Evolutionary conservation across 2,797 vertebrate genomes (phyloP).

Genomic region (Lateolabrax maculatus): DNA sequence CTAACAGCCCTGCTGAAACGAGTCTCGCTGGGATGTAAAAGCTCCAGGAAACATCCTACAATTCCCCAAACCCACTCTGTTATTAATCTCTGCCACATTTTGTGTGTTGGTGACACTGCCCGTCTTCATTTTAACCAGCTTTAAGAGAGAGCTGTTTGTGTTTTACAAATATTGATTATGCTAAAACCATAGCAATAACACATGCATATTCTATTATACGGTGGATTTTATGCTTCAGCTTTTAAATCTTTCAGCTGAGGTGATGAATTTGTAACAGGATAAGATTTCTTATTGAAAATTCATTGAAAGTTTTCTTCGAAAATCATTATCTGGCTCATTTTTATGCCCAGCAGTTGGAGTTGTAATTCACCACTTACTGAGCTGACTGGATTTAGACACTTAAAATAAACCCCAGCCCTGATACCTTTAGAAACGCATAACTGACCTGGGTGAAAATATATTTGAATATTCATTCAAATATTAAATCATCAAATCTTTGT

Average conservation of each 20-base stretch:
- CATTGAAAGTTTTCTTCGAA: background rate
- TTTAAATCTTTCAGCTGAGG: constrained; percentile 31
- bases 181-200: constrained; percentile 4
- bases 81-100: constrained; percentile 24
- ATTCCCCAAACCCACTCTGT: constrained; percentile 20
- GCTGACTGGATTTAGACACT: constrained; percentile 28
- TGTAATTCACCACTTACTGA: constrained; percentile 22
- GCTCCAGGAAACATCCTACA: constrained; percentile 40
- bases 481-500: background rate
- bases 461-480: constrained; percentile 55
- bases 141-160: constrained; percentile 18
- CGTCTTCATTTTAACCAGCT: constrained; percentile 17
- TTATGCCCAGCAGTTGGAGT: background rate
- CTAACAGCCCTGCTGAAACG: constrained; percentile 26
- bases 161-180: constrained; percentile 34
- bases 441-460: constrained; percentile 46
- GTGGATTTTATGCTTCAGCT: constrained; percentile 21
- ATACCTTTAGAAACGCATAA: constrained; percentile 27
- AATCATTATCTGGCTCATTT: background rate
- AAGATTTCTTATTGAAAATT: constrained; percentile 15
- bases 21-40: constrained; percentile 36
- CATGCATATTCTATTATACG: constrained; percentile 5
- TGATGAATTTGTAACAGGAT: constrained; percentile 15
- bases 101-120: constrained; percentile 22
- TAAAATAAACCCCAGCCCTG: constrained; percentile 18